Conservation (phyloP, 2,888 invertebrate genomes). For the Phaedon cochleariae region DNA sequence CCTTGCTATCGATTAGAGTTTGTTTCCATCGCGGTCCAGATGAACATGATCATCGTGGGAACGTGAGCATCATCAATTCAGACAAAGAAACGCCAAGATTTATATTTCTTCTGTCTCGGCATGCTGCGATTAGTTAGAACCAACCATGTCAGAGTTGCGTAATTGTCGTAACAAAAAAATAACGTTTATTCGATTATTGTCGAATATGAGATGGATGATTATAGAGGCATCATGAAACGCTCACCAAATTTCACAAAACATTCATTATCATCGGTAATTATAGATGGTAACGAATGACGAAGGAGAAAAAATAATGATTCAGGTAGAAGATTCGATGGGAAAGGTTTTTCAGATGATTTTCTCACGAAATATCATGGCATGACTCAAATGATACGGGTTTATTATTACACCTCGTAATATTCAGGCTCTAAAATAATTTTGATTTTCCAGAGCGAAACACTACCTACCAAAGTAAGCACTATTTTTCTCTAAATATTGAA, state of each 20-base stretch:
- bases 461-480: too few species aligned
- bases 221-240: slow-evolving; percentile 9
- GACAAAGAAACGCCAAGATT: slow-evolving; percentile 45
- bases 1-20: slow-evolving; percentile 32
- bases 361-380: background rate
- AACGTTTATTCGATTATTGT: slow-evolving; percentile 8
- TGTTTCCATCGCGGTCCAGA: too few species aligned
- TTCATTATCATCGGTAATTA: slow-evolving; percentile 17
- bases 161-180: slow-evolving; percentile 3
- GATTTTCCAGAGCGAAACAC: too few species aligned
- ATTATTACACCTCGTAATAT: too few species aligned
- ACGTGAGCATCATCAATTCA: slow-evolving; percentile 36
- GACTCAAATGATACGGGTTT: too few species aligned
- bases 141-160: slow-evolving; percentile 2
- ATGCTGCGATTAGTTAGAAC: background rate
- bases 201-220: slow-evolving; percentile 11
- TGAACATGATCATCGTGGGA: slow-evolving; percentile 47
- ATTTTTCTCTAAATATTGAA: too few species aligned
- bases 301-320: background rate
- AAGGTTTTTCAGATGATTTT: background rate
- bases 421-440: too few species aligned
- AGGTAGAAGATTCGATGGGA: background rate
- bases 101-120: slow-evolving; percentile 1
- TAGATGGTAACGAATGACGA: slow-evolving; percentile 7
- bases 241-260: slow-evolving; percentile 16